Percentiles rank a stretch among this genome's conserved stretches.
Evolutionary conservation across 2,797 vertebrate genomes (phyloP).

Genomic region (Buceros bicornis): DNA sequence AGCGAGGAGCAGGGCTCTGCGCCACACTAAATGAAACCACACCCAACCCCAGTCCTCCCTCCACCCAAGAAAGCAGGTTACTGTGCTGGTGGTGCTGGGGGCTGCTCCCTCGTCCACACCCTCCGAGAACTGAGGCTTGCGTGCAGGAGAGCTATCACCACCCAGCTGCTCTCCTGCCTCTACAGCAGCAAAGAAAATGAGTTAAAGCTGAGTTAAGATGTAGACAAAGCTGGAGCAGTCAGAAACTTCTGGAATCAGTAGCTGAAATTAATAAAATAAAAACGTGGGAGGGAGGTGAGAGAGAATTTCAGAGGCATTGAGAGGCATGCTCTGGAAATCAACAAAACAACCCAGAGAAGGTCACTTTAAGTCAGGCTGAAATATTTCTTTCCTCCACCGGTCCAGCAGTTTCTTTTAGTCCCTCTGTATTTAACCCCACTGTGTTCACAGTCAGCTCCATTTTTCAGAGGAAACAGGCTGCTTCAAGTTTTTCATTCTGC

Average conservation of each 20-base stretch:
- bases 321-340: background rate
- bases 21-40: background rate
- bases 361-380: background rate
- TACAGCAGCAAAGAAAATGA: background rate
- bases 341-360: background rate
- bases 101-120: accelerated
- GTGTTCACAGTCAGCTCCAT: background rate
- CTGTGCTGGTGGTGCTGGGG: accelerated
- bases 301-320: background rate
- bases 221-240: background rate
- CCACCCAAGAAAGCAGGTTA: background rate
- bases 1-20: background rate
- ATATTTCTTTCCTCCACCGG: constrained; percentile 3
- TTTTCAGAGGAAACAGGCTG: background rate
- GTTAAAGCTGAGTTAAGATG: background rate
- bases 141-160: background rate
- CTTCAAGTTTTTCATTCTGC: no score
- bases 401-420: constrained; percentile 44
- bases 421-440: background rate
- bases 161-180: background rate
- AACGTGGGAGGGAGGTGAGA: background rate
- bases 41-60: background rate
- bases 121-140: background rate
- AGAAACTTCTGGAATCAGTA: background rate
- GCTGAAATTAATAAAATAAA: background rate